These are phyloP conservation scores for Pammene aurita DNA, from an alignment of 2,888 invertebrate genomes.

Conservation along the genomic window DNA sequence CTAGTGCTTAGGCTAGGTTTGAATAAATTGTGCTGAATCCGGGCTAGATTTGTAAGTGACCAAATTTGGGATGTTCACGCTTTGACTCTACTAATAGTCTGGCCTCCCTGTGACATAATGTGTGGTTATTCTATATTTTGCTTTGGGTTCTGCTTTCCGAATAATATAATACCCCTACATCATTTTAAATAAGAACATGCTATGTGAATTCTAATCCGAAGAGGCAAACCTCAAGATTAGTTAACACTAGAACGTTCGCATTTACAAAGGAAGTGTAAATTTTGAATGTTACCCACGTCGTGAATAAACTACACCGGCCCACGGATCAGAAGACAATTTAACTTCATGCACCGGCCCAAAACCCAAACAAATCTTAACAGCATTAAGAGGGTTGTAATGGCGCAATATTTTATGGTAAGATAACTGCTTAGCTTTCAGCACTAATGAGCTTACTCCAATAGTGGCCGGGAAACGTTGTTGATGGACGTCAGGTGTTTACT, in stretches of 20 bases:
- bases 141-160: too few species aligned
- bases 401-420: slow-evolving; percentile 35
- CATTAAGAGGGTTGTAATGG: slow-evolving; percentile 35
- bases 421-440: slow-evolving; percentile 36
- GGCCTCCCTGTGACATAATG: neutral
- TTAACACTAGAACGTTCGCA: too few species aligned
- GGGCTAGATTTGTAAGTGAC: slow-evolving; percentile 20
- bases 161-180: too few species aligned
- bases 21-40: slow-evolving; percentile 34
- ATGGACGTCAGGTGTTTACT: neutral
- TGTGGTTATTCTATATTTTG: neutral
- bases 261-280: slow-evolving; percentile 2
- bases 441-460: slow-evolving; percentile 33
- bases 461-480: neutral
- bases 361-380: slow-evolving; percentile 38
- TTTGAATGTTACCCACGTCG: neutral
- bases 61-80: slow-evolving; percentile 10
- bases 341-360: slow-evolving; percentile 8
- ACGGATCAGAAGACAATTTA: too few species aligned
- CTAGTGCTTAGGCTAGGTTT: slow-evolving; percentile 32
- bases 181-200: too few species aligned
- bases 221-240: too few species aligned
- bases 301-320: slow-evolving; percentile 29
- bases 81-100: neutral
- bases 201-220: too few species aligned